Base-by-base conservation (phyloP, 1,140 invertebrate genomes). In the Dendrolimus punctatus region DNA sequence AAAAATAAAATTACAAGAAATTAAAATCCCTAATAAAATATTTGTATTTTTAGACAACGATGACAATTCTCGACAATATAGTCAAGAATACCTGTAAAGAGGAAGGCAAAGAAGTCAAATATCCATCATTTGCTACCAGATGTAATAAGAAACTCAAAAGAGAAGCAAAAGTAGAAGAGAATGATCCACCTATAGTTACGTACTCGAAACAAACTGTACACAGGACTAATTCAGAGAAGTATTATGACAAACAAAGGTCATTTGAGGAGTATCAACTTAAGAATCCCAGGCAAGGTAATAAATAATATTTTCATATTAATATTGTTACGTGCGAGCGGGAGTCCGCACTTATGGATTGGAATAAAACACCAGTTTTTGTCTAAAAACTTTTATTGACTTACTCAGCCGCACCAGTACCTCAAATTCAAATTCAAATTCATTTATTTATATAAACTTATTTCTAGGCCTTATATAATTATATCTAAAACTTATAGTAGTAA, bases 61-160 rank as follows among this genome's bases (percentile, higher is more conserved):
- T 90, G 38, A 90, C 91, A 73, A 90, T 92, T 39, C 60, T 93
- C 40, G 90, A 93, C 60, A 82, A 83, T 4, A 66, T 93, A 10
- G 87, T 89, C 5, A 78, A 87, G 23, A 90, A 91, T 53, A 90
- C 88, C 47, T 89, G 88, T 42, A 68, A 92, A 7, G 92, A 91
- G 68, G 90, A 90, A 46, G 88, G 91, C 4, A 90, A 92, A 39
- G 75, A 92, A 40, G 89, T 92, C 41, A 93, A 92, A 68, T 91
- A 92, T 66, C 91, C 92, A 5, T 89, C 88, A 60, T 84, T 93
- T 44, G 68, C 92, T 8, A 65, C 88, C 6, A 66, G 89, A 7
- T 89, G 85, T 9, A 51, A 8, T 57, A 60, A 66, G 46, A 57
- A 60, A 47, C 38, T 39, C 40, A 40, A 51, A 58, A 62, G 52